These are phyloP conservation scores for Listronotus bonariensis DNA, from an alignment of 1,140 invertebrate species.

Conservation along the genomic window DNA sequence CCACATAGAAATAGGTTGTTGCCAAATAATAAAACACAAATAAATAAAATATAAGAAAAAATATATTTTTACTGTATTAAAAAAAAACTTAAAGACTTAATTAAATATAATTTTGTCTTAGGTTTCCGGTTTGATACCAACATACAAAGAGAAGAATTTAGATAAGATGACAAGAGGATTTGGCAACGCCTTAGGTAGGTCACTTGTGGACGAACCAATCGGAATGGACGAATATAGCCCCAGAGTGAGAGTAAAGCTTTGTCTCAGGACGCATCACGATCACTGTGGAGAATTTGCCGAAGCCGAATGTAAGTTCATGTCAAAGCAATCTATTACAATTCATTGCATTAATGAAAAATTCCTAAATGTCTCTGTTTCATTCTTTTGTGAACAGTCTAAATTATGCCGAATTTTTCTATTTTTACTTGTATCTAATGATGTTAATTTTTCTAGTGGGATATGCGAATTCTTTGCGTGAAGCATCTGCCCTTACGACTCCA, in stretches of 20 bases:
- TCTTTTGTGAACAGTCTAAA: no score
- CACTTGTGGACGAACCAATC: conserved; percentile 59
- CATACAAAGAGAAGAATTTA: conserved; percentile 69
- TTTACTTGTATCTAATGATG: no score
- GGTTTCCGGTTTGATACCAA: conserved; percentile 68
- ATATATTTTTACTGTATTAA: no score
- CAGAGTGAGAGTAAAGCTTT: conserved; percentile 76
- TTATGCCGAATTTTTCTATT: no score
- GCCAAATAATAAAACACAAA: no score
- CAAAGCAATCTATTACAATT: no score
- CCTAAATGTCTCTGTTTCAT: no score
- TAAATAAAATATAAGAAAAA: no score
- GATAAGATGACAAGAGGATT: conserved; percentile 58
- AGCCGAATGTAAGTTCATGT: conserved; percentile 73
- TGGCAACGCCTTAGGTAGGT: conserved; percentile 52
- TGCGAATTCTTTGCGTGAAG: conserved; percentile 74
- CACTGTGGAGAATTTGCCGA: conserved; percentile 82
- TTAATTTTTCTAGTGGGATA: conserved; percentile 67
- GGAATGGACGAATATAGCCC: conserved; percentile 66
- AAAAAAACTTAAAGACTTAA: no score
- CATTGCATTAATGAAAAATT: not conserved
- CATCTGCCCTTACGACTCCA: conserved; percentile 74
- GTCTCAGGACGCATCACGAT: conserved; percentile 74
- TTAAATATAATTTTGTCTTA: not conserved
- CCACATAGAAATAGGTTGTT: no score